Evolutionary conservation across 2,113 vertebrate genomes (phyloP).

Genomic region (human): DNA sequence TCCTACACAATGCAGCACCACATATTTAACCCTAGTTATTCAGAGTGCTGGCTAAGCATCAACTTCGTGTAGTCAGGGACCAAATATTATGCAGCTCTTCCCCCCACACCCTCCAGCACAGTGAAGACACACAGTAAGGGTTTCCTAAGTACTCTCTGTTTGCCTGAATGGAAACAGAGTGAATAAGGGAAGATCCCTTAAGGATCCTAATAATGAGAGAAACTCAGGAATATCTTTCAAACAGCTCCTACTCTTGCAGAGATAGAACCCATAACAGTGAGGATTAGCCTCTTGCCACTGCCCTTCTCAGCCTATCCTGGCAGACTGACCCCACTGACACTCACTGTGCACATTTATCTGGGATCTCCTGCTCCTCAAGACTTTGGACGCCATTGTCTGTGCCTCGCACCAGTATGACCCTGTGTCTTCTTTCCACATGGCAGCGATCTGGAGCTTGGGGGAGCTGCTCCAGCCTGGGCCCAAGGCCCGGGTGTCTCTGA

Average conservation of each 20-base stretch:
- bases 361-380: accelerated
- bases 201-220: background rate
- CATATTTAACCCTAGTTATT: background rate
- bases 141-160: background rate
- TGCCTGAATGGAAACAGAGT: background rate
- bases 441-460: background rate
- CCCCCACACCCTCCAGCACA: background rate
- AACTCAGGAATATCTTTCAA: background rate
- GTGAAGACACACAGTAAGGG: background rate
- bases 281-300: no score
- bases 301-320: accelerated
- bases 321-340: background rate
- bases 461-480: background rate
- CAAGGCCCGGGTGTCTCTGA: background rate
- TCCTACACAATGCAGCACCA: background rate
- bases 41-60: background rate
- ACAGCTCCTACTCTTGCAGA: background rate
- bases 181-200: background rate
- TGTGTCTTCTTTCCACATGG: background rate
- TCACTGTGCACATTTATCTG: constrained; percentile 47
- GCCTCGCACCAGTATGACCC: constrained; percentile 34
- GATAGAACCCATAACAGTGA: background rate
- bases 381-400: accelerated
- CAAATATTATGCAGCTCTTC: background rate
- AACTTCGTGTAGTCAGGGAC: background rate